A percentile compares a stretch with the other conserved stretches of the same genome.
Evolutionary conservation across 2,797 vertebrate species (phyloP).

Genomic region (Myotis daubentonii): DNA sequence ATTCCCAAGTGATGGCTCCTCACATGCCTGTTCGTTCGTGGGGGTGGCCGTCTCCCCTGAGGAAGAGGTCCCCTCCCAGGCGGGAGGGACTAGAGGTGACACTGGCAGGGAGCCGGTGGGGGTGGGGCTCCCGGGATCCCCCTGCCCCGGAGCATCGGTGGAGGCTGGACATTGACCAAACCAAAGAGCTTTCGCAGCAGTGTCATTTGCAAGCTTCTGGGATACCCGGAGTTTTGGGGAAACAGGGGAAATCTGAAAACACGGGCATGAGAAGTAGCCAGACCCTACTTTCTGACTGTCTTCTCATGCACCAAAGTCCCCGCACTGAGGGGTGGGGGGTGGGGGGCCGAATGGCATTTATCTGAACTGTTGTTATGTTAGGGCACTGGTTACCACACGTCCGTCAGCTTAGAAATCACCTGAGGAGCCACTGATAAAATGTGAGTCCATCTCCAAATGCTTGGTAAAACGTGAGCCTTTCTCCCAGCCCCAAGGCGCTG

Average conservation of each 20-base stretch:
- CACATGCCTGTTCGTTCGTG: not conserved
- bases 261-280: not conserved
- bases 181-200: not conserved
- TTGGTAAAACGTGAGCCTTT: not conserved
- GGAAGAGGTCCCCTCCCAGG: not conserved
- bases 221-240: accelerated
- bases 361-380: not conserved
- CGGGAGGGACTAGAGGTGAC: not conserved
- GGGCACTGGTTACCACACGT: too few species aligned
- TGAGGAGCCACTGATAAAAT: not conserved
- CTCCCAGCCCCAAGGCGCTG: not conserved
- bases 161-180: not conserved
- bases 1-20: not conserved
- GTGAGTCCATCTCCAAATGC: not conserved
- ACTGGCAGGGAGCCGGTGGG: not conserved
- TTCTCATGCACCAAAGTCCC: not conserved
- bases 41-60: accelerated
- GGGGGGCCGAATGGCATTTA: accelerated
- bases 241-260: not conserved
- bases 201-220: not conserved
- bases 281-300: not conserved
- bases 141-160: accelerated
- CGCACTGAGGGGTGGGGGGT: accelerated
- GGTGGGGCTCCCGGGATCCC: too few species aligned
- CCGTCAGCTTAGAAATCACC: not conserved